phyloP scores from a whole-genome alignment of 2,113 vertebrate species.

The Rynchops niger region DNA sequence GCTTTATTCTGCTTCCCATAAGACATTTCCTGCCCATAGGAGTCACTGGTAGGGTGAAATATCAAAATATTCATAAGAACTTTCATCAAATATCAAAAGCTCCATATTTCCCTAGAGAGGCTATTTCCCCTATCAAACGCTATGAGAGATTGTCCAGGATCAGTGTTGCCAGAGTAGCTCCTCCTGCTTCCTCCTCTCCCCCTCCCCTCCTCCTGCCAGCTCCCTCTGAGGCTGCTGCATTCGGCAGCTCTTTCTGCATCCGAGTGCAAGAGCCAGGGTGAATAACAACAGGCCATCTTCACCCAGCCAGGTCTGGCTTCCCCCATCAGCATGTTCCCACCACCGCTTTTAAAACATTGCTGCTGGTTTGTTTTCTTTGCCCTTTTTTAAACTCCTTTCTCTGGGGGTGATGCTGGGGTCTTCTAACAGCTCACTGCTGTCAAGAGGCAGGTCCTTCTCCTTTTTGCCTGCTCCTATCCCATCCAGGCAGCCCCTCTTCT shows the following conservation, averaged over 20 bases:
- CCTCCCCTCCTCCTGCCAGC: neutral
- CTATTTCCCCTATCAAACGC: slow-evolving; percentile 33
- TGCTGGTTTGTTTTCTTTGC: neutral
- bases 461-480: neutral
- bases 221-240: neutral
- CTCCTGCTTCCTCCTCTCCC: neutral
- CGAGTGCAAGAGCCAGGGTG: neutral
- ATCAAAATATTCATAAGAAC: slow-evolving; percentile 30
- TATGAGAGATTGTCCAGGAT: slow-evolving; percentile 52
- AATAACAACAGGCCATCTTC: neutral
- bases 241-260: neutral
- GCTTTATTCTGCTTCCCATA: slow-evolving; percentile 44
- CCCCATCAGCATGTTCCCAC: neutral
- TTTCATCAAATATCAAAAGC: slow-evolving; percentile 51
- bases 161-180: neutral
- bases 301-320: neutral
- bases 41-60: slow-evolving; percentile 28
- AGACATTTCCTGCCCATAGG: slow-evolving; percentile 14
- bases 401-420: neutral
- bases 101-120: neutral
- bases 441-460: neutral
- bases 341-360: neutral
- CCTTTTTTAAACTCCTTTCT: neutral
- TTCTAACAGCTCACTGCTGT: neutral
- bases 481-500: neutral